phyloP scores from a whole-genome alignment of 1,140 invertebrate genomes.

The Drosophila dunni region DNA sequence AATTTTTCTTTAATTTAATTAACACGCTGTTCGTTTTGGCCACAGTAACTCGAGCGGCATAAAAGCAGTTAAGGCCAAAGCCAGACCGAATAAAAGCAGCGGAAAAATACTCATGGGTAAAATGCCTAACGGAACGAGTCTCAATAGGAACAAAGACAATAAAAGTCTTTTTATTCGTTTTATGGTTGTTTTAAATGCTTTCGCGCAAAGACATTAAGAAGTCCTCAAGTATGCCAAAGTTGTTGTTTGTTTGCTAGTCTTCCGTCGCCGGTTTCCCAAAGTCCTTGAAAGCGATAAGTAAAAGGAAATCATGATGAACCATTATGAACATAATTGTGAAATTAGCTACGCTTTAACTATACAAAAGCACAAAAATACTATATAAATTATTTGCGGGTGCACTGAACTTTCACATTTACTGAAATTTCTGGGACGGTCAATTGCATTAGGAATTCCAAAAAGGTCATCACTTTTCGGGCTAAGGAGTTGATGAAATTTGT shows the following conservation, averaged over 20 bases:
- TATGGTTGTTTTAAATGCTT: slow-evolving; percentile 71
- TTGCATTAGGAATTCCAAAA: slow-evolving; percentile 16
- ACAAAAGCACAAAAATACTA: neutral
- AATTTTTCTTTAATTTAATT: slow-evolving; percentile 63
- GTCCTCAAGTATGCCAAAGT: slow-evolving; percentile 59
- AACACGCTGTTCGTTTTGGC: slow-evolving; percentile 50
- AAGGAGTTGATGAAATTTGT: neutral
- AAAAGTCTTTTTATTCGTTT: slow-evolving; percentile 54
- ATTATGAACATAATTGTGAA: slow-evolving; percentile 33
- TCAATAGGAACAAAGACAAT: slow-evolving; percentile 57
- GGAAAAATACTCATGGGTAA: slow-evolving; percentile 20
- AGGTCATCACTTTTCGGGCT: slow-evolving; percentile 4
- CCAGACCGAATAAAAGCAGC: slow-evolving; percentile 29
- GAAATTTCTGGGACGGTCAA: slow-evolving; percentile 10
- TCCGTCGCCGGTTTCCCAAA: slow-evolving; percentile 22
- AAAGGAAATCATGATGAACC: slow-evolving; percentile 26
- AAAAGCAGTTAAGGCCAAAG: slow-evolving; percentile 14
- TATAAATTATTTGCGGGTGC: neutral
- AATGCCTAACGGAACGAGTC: slow-evolving; percentile 10
- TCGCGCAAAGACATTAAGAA: slow-evolving; percentile 71
- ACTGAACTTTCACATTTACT: slow-evolving; percentile 13
- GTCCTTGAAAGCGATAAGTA: slow-evolving; percentile 11
- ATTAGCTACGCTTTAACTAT: slow-evolving; percentile 10
- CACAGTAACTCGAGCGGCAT: slow-evolving; percentile 30
- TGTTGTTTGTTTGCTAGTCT: slow-evolving; percentile 44